Evolutionary conservation across 1,140 invertebrate species (phyloP), one percentile per base, ranked within the genome.

Genomic region (Drosophila sulfurigaster): DNA sequence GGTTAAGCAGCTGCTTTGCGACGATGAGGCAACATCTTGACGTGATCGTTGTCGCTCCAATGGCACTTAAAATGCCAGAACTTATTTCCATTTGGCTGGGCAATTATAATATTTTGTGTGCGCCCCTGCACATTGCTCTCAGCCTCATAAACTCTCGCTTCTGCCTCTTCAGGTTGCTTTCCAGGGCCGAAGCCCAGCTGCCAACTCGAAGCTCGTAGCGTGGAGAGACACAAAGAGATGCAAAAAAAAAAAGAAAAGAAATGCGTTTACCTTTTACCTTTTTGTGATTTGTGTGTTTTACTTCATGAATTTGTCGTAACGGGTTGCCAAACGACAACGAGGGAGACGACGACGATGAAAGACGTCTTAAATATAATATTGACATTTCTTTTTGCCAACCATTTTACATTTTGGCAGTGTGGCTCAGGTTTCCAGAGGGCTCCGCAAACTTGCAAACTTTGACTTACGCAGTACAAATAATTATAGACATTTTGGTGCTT

Each of bases 291-390:
- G 81, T 85, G 78, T 88, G 78, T 75, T 85, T 88, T 88, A 82
- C 78, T 72, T 72, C 80, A 73, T 83, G 83, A 89, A 81, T 83
- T 89, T 88, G 59, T 79, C 52, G 77, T 79, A 88, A 83, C 62
- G 64, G 68, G 58, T 66, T 71, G 69, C n/a, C 65, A 60, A 56
- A 73, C 46, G 30, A 63, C 30, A 20, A 41, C 30, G 49, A 52
- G 11, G 11, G 28, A 25, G 28, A 32, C 28, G 46, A 62, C 60
- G 63, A 54, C 43, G 63, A 68, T 70, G 77, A 59, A 75, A 80
- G 82, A 82, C 80, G 73, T 88, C 80, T 87, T 87, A 87, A 88
- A 87, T 88, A 87, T 82, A 88, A 88, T 88, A 88, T 88, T 88
- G 85, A 89, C 85, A 88, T 89, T 89, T 88, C 81, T 89, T 83